A percentile compares a stretch with the other conserved stretches of the same genome.
These are phyloP conservation scores for Lepidocyrtoides sp. DNA, from an alignment of 2,888 invertebrate genomes.

Conservation along the genomic window DNA sequence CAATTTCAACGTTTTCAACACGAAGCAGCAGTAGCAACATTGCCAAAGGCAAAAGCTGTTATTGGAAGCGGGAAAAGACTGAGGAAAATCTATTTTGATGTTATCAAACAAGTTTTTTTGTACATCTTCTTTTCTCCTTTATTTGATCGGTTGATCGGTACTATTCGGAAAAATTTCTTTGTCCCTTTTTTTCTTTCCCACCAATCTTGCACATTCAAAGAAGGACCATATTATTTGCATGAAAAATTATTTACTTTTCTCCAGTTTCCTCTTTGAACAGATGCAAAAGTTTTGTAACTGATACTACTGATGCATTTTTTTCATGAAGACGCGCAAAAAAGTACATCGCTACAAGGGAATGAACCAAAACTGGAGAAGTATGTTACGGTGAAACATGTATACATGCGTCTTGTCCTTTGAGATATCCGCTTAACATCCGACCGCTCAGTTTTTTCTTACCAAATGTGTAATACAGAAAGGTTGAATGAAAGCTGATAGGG, in stretches of 20 bases:
- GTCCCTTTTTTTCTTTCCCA: background rate
- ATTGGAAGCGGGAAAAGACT: background rate
- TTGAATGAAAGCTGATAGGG: constrained; percentile 1
- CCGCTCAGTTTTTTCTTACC: constrained; percentile 38
- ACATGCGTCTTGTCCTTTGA: constrained; percentile 29
- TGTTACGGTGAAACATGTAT: background rate
- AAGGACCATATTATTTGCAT: background rate
- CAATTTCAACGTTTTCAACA: background rate
- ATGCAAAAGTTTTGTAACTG: background rate
- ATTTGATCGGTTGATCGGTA: constrained; percentile 37
- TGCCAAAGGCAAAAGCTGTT: background rate
- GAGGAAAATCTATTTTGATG: background rate
- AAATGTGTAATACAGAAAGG: constrained; percentile 18
- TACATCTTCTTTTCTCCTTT: constrained; percentile 1
- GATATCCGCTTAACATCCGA: constrained; percentile 64
- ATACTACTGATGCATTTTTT: background rate
- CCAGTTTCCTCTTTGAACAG: background rate
- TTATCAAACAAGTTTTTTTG: constrained; percentile 5
- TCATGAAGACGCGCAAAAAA: background rate
- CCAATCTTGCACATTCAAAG: too few species aligned
- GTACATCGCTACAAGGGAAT: background rate
- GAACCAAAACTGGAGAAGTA: background rate
- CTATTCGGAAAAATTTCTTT: background rate
- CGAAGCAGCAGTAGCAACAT: background rate
- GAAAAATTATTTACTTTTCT: constrained; percentile 1